These are phyloP conservation scores for Cyanistes caeruleus DNA, from an alignment of 2,113 vertebrate species.

Conservation along the genomic window DNA sequence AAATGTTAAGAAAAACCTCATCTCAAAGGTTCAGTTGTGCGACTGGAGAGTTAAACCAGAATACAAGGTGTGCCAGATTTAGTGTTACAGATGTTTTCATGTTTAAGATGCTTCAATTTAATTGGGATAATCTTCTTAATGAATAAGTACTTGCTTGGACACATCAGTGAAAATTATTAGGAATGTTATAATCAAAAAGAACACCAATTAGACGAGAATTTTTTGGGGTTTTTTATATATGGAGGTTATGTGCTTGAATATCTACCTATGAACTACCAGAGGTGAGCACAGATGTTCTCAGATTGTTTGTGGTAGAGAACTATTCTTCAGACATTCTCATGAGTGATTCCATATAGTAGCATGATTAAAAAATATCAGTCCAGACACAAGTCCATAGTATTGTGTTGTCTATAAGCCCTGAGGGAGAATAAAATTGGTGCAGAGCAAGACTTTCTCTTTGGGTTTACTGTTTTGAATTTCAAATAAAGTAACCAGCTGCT, in stretches of 20 bases:
- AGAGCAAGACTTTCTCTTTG: background rate
- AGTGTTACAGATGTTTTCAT: background rate
- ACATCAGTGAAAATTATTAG: background rate
- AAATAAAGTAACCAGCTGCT: constrained; percentile 29
- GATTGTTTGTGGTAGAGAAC: background rate
- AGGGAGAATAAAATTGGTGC: background rate
- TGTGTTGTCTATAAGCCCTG: background rate
- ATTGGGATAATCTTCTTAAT: background rate
- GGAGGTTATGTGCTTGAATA: background rate
- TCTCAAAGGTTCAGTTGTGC: background rate
- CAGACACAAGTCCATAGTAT: background rate
- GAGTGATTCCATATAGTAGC: background rate
- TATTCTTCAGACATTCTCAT: background rate
- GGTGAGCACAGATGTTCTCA: background rate
- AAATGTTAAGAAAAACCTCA: background rate
- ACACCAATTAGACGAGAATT: background rate
- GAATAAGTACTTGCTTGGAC: background rate
- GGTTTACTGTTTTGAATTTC: background rate
- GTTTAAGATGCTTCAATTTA: background rate
- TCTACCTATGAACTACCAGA: background rate
- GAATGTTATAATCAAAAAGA: background rate
- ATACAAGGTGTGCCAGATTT: background rate
- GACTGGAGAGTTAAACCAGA: background rate
- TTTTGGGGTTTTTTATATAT: background rate
- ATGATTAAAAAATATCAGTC: background rate